Conservation (phyloP, 2,797 vertebrate species). For the Chloroceryle inda region DNA sequence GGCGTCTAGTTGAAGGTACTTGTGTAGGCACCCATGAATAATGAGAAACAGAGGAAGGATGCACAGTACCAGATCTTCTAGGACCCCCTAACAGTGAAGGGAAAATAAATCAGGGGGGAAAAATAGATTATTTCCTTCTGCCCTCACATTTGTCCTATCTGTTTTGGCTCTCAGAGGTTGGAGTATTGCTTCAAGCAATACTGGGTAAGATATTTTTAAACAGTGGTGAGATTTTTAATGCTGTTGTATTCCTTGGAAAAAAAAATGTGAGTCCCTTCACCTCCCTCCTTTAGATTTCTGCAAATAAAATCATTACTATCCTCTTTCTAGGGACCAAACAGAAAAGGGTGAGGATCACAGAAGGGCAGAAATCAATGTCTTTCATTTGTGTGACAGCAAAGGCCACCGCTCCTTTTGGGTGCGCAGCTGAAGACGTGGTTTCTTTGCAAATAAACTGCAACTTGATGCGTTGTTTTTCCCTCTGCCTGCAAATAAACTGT, state of each 20-base stretch:
- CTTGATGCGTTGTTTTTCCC: neutral
- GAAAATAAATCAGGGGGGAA: neutral
- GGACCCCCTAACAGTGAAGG: neutral
- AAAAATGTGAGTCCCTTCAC: neutral
- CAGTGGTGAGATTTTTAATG: neutral
- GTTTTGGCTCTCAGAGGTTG: neutral
- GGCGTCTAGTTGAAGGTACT: neutral
- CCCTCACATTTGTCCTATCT: neutral
- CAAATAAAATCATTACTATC: neutral
- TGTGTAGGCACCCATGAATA: neutral
- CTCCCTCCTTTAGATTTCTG: neutral
- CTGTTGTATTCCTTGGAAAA: neutral
- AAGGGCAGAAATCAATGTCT: slow-evolving; percentile 6
- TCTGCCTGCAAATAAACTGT: neutral
- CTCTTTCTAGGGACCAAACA: neutral
- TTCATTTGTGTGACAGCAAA: neutral
- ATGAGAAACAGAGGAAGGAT: neutral
- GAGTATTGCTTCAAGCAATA: neutral
- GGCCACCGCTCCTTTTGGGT: neutral
- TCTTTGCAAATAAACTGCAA: neutral
- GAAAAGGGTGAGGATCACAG: neutral
- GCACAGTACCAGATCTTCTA: fast-evolving
- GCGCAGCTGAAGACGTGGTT: neutral
- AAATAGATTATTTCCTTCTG: neutral
- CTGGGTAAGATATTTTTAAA: neutral